Conservation (phyloP, 2,113 vertebrate species). For the Scolopax mira region DNA sequence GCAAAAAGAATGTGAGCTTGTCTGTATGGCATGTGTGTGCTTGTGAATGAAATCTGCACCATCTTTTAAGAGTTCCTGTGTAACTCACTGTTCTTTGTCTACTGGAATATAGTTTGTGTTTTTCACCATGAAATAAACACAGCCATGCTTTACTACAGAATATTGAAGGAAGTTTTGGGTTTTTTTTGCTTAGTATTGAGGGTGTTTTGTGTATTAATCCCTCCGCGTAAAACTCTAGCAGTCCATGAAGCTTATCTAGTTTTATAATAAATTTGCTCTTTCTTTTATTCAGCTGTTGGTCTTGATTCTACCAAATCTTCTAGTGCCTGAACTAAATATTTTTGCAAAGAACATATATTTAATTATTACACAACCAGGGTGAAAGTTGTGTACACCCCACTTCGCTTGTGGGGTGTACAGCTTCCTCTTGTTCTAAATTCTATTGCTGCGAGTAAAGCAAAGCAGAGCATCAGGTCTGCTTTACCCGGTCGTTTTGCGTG, state of each 20-base stretch:
- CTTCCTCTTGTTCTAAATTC: neutral
- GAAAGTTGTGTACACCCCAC: neutral
- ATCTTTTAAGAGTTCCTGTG: neutral
- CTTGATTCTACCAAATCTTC: neutral
- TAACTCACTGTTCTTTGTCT: neutral
- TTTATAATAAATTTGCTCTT: neutral
- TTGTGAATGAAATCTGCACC: neutral
- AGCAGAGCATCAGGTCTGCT: neutral
- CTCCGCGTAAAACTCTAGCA: neutral
- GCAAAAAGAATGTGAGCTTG: neutral
- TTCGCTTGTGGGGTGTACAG: accelerated
- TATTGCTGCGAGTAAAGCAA: neutral
- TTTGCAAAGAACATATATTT: neutral
- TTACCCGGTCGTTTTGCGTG: neutral
- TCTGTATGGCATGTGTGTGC: neutral
- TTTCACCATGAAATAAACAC: neutral
- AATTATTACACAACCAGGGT: neutral
- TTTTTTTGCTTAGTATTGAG: neutral
- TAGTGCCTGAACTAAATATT: neutral
- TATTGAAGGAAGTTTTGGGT: neutral
- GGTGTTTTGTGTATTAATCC: neutral
- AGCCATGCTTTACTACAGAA: neutral
- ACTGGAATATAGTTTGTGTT: neutral
- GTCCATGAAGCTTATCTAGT: neutral
- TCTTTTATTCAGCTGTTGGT: neutral